Percentiles rank a stretch among this genome's conserved stretches.
These are phyloP conservation scores for Muraenolepis orangiensis DNA, from an alignment of 2,797 vertebrate genomes.

Conservation along the genomic window DNA sequence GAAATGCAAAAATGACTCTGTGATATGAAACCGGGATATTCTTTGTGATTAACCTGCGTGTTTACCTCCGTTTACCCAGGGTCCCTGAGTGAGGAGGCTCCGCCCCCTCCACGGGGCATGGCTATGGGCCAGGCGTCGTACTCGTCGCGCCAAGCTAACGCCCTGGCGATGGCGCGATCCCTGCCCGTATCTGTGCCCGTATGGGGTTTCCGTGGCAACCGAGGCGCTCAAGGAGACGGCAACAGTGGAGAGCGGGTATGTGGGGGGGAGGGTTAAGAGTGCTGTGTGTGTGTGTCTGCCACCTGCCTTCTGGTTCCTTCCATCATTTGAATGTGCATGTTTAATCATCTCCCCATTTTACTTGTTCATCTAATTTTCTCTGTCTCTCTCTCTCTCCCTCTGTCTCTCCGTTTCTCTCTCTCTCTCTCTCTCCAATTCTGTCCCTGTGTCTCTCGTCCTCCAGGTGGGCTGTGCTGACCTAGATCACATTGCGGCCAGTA, in stretches of 20 bases:
- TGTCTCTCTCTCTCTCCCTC: too few relatives aligned
- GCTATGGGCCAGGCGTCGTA: conserved; percentile 56
- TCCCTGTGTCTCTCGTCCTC: neutral
- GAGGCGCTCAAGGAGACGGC: conserved; percentile 52
- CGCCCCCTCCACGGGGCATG: conserved; percentile 69
- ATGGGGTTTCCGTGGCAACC: conserved; percentile 78
- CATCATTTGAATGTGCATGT: neutral
- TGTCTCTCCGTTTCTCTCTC: neutral
- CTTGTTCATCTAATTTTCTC: neutral
- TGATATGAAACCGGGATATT: too few relatives aligned
- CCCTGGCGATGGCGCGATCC: conserved; percentile 84
- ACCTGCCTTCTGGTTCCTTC: neutral
- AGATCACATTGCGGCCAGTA: conserved; percentile 89
- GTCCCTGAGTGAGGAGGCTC: conserved; percentile 84
- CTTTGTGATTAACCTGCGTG: neutral
- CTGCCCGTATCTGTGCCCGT: conserved; percentile 86
- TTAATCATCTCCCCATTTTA: neutral
- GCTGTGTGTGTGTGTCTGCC: neutral
- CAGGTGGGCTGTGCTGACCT: conserved; percentile 86
- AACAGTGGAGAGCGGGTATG: conserved; percentile 69
- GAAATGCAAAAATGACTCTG: neutral
- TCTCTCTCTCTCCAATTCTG: neutral
- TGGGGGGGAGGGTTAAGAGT: neutral
- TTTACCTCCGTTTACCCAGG: conserved; percentile 46
- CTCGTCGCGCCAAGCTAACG: conserved; percentile 58